phyloP scores from a whole-genome alignment of 2,888 invertebrate species.

The Sacculina carcini region DNA sequence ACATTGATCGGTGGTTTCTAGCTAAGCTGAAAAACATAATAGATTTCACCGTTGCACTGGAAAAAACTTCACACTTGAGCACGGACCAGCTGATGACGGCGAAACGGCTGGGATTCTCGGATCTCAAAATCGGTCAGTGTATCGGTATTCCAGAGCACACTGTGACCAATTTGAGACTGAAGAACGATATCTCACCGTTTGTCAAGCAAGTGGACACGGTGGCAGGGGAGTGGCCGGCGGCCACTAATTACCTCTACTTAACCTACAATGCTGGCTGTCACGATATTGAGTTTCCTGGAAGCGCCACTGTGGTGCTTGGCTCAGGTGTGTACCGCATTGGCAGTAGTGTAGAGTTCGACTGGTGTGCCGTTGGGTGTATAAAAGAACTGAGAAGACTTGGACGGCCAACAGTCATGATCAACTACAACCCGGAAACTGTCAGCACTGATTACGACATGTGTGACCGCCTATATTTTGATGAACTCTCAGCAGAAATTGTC shows the following conservation, averaged over 20 bases:
- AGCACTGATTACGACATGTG: constrained; percentile 99
- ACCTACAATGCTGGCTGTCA: constrained; percentile 73
- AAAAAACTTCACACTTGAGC: constrained; percentile 30
- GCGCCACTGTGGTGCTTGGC: constrained; percentile 57
- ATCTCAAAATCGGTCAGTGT: constrained; percentile 72
- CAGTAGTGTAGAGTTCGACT: constrained; percentile 98
- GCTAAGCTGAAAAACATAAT: constrained; percentile 43
- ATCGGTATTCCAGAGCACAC: constrained; percentile 67
- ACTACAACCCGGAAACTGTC: constrained; percentile 98
- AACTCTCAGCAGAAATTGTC: constrained; percentile 92
- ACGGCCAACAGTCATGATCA: constrained; percentile 85
- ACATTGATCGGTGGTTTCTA: constrained; percentile 92
- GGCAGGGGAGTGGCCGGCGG: constrained; percentile 97
- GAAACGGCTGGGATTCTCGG: constrained; percentile 86
- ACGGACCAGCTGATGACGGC: constrained; percentile 40
- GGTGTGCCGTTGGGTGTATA: constrained; percentile 93
- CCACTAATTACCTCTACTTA: constrained; percentile 91
- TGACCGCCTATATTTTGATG: constrained; percentile 92
- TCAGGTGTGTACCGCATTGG: constrained; percentile 65
- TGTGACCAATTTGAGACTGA: constrained; percentile 39
- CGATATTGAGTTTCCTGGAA: constrained; percentile 40
- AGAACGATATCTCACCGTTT: constrained; percentile 42
- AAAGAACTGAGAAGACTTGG: constrained; percentile 63
- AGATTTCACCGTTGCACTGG: constrained; percentile 33
- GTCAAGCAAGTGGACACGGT: constrained; percentile 98